Evolutionary conservation across 2,797 vertebrate species (phyloP).

Genomic region (Diglossa cyanea): DNA sequence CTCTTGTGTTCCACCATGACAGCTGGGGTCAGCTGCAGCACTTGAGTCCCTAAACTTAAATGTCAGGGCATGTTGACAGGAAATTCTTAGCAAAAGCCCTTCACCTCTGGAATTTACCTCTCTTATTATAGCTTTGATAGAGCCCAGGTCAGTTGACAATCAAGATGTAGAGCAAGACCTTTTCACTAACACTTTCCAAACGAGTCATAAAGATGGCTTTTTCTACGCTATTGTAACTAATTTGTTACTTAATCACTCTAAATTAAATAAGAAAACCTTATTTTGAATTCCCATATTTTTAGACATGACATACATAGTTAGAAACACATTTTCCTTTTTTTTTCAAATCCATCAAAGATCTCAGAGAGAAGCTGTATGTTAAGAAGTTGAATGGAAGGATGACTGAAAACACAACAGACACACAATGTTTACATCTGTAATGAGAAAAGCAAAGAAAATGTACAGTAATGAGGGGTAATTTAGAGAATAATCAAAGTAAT

Average conservation of each 20-base stretch:
- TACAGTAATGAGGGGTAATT: conserved; percentile 56
- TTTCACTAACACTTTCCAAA: neutral
- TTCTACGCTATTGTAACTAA: neutral
- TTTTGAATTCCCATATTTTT: neutral
- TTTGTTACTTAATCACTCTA: neutral
- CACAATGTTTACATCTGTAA: conserved; percentile 9
- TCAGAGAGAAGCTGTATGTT: neutral
- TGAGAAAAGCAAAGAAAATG: conserved; percentile 54
- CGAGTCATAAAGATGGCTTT: neutral
- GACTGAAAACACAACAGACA: neutral
- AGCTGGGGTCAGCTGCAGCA: conserved; percentile 27
- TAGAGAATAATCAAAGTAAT: conserved; percentile 65
- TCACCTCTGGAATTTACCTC: conserved; percentile 20
- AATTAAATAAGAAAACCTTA: neutral
- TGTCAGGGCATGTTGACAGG: neutral
- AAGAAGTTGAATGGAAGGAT: neutral
- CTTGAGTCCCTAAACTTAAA: conserved; percentile 10
- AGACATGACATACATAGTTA: neutral
- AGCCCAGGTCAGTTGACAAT: neutral
- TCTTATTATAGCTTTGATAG: neutral
- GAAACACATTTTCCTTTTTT: neutral
- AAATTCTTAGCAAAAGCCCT: conserved; percentile 31
- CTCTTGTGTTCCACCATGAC: neutral
- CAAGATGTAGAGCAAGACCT: neutral
- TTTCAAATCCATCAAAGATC: neutral